Evolutionary conservation across 2,797 vertebrate genomes (phyloP), one percentile per base, ranked within the genome.

Genomic region (Cossypha niveicapilla): DNA sequence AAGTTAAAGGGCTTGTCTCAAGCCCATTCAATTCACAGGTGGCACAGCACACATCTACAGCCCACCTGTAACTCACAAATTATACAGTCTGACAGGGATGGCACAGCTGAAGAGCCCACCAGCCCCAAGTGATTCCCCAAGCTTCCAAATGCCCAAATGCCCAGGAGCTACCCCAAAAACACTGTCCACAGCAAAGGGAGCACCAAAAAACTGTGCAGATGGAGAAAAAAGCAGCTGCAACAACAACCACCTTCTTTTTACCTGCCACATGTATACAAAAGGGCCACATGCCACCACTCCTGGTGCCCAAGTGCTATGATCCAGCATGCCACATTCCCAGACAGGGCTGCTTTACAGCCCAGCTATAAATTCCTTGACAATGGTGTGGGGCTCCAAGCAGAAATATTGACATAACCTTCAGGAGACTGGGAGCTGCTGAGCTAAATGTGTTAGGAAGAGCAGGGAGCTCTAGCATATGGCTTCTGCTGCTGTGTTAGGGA

Each of bases 391-490:
- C 77, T 54, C 48, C 63, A 54, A 86, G 68, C 63, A 68, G 62
- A 98, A 97, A 97, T 97, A 97, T 95, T 97, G 97, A 97, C 92
- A 96, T 87, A 97, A 89, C 95, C 93, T 96, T 83, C 54, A 93
- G 80, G 66, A 96, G 95, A 94, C 86, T 75, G 74, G 65, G 93
- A 95, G 60, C 80, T 77, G 94, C 82, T 81, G 67, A 80, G 93
- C 84, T 94, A 91, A 72, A 74, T 35, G 72, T 60, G 61, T 81
- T 88, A 92, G 85, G 90, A 73, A 90, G 91, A 79, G 91, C 71
- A 86, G 71, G 91, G 96, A 96, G 94, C 41, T 84, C 80, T 92
- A 97, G 94, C 97, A 98, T 97, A 97, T 97, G 97, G 97, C 94
- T 96, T 74, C 92, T 53, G 91, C 96, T 92, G 96, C 86, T 85